Conservation (phyloP, 2,888 invertebrate species). For the Hypomecis atomaria region DNA sequence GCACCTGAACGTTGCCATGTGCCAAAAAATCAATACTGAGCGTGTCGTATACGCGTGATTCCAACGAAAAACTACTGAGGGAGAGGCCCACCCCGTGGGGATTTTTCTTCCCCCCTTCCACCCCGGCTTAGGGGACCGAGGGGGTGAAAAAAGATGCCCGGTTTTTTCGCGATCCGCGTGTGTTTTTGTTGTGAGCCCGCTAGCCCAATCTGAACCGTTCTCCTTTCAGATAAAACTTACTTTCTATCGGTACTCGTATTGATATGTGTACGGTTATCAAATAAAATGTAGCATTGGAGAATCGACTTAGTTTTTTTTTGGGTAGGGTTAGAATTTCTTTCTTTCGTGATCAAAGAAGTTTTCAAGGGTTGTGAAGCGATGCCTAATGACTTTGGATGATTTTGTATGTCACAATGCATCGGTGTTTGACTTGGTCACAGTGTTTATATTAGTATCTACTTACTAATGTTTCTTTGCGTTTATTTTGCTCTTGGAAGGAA, state of each 20-base stretch:
- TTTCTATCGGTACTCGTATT: slow-evolving; percentile 37
- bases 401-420: slow-evolving; percentile 74
- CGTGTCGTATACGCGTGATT: slow-evolving; percentile 82
- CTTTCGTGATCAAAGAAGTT: slow-evolving; percentile 46
- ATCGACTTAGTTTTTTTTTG: slow-evolving; percentile 34
- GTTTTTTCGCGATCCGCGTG: slow-evolving; percentile 73
- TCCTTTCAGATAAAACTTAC: slow-evolving; percentile 32
- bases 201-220: slow-evolving; percentile 48
- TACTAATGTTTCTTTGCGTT: too few species aligned
- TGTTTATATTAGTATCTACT: too few species aligned
- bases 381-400: slow-evolving; percentile 82
- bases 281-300: slow-evolving; percentile 39
- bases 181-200: slow-evolving; percentile 71
- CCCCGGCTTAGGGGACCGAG: slow-evolving; percentile 68
- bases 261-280: slow-evolving; percentile 78
- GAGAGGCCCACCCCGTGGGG: slow-evolving; percentile 57
- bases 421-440: slow-evolving; percentile 63
- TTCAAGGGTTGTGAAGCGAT: slow-evolving; percentile 67
- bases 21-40: slow-evolving; percentile 80
- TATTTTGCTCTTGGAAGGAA: not conserved
- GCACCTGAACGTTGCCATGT: slow-evolving; percentile 75
- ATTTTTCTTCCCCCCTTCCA: slow-evolving; percentile 73
- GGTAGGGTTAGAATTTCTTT: slow-evolving; percentile 45
- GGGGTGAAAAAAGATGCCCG: slow-evolving; percentile 81
- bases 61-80: slow-evolving; percentile 82